phyloP scores from a whole-genome alignment of 2,888 invertebrate species.

The Lasioglossum zephyrum region DNA sequence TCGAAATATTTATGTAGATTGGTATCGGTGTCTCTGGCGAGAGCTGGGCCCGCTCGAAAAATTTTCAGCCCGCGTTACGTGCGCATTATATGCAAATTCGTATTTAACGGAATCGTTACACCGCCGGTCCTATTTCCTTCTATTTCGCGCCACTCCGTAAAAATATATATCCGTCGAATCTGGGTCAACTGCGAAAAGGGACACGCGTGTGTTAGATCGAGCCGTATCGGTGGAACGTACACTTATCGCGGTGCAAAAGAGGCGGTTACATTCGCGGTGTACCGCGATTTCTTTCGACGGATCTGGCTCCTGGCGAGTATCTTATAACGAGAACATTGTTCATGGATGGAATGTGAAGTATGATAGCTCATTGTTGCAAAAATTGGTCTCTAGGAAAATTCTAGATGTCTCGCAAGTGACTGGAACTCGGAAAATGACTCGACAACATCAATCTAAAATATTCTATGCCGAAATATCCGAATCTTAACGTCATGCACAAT shows the following conservation, averaged over 20 bases:
- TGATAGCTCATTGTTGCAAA: not conserved
- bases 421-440: not conserved
- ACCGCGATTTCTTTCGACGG: constrained; percentile 71
- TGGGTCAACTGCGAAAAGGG: constrained; percentile 60
- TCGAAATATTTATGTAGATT: constrained; percentile 50
- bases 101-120: constrained; percentile 39
- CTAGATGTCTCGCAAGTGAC: not conserved
- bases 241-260: constrained; percentile 41
- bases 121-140: constrained; percentile 33
- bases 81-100: constrained; percentile 44
- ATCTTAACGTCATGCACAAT: not conserved
- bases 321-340: not conserved
- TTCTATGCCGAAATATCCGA: not conserved
- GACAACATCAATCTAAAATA: not conserved
- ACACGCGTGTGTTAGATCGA: constrained; percentile 25
- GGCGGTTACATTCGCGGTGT: constrained; percentile 4
- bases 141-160: constrained; percentile 41
- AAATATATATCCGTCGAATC: constrained; percentile 48
- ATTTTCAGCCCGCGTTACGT: constrained; percentile 28
- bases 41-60: constrained; percentile 14
- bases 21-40: constrained; percentile 16
- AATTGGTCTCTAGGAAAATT: not conserved
- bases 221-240: constrained; percentile 29
- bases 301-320: constrained; percentile 43
- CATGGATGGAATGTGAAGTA: not conserved